Base-by-base conservation (phyloP, 2,797 vertebrate species). In the Sparidentex hasta region DNA sequence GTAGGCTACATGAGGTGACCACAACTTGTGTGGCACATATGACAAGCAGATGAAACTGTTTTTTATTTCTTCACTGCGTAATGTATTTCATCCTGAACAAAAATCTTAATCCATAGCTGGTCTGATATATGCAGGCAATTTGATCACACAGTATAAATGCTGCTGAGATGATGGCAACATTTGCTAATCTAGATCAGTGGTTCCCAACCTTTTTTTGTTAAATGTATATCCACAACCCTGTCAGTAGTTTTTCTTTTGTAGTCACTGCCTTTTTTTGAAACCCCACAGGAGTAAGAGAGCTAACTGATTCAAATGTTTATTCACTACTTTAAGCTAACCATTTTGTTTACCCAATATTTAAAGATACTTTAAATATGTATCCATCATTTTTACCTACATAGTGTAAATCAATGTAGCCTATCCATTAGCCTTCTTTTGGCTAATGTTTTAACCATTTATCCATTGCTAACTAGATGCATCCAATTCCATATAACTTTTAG, bases 151-250 rank as follows among this genome's bases (percentile, higher is more conserved):
- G 51, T 25, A n/a, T 56, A 44, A 78, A 62, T 2, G 44, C 72
- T 47, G 70, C 58, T 2, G 16, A 78, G 58, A 65, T 13, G n/a
- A 67, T 55, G 9, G 17, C 55, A 71, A 16, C 0, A 41, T 61
- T 17, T 17, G 11, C 2, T 56, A 11, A 33, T 23, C 20, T 33
- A 27, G 55, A 66, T 41, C 50, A 80, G 65, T 20, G 43, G 23
- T 74, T 76, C 65, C 58, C 38, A 74, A 50, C 38, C 33, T 29
- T 25, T 64, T 51, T 62, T n/a, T 23, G 23, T 46, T 43, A 72
- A 2, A 13, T 69, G 2, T 8, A 20, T 14, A 25, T 12, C 27
- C 4, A 12, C 52, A 59, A 7, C 12, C 47, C 13, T 25, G 21
- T 14, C 16, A 18, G 18, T 20, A 51, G 17, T 33, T 33, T 33